Evolutionary conservation across 2,113 vertebrate species (phyloP).

Genomic region (Machaerirhynchus nigripectus): DNA sequence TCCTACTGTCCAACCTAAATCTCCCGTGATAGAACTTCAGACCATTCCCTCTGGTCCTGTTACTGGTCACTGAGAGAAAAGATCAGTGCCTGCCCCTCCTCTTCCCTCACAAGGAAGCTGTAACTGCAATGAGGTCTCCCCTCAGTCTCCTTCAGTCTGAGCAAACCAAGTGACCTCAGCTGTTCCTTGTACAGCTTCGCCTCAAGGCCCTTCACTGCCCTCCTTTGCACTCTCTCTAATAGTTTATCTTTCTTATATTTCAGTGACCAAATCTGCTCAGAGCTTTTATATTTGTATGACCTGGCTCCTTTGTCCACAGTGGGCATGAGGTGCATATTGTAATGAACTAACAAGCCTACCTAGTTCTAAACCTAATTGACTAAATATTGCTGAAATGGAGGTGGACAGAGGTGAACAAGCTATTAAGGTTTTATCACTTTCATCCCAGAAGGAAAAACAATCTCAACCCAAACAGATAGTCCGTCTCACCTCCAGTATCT

Average conservation of each 20-base stretch:
- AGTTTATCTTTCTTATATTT: neutral
- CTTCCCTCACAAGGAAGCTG: rapidly evolving
- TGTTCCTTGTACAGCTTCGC: rapidly evolving
- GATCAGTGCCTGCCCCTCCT: neutral
- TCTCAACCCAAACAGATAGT: neutral
- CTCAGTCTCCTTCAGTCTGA: neutral
- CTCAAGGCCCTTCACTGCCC: neutral
- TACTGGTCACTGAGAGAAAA: neutral
- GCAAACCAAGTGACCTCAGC: neutral
- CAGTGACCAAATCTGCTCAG: neutral
- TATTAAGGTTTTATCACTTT: neutral
- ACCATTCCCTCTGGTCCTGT: neutral
- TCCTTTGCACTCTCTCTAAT: neutral
- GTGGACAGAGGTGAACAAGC: neutral
- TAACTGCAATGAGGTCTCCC: neutral
- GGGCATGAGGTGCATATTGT: neutral
- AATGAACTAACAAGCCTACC: neutral
- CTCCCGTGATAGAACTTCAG: neutral
- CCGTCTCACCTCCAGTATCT: neutral
- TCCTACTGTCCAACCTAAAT: neutral
- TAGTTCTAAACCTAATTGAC: neutral
- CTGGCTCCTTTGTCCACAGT: neutral
- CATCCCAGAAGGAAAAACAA: neutral
- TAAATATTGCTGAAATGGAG: neutral
- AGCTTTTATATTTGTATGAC: neutral